These are phyloP conservation scores for Ataeniobius toweri DNA, from an alignment of 2,797 vertebrate genomes.

Conservation along the genomic window DNA sequence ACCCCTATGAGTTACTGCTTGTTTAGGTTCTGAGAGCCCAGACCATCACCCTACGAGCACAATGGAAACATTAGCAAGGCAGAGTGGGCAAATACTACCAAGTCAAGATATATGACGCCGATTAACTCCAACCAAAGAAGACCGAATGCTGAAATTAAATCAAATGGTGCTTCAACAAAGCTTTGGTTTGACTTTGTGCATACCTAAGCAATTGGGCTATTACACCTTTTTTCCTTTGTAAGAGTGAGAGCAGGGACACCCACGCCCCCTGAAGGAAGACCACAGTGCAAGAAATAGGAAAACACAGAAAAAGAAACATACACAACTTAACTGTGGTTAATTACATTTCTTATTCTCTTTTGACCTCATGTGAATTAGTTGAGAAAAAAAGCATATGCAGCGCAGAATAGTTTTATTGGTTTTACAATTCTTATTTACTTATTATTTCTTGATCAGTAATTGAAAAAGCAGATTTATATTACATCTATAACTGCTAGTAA, in stretches of 20 bases:
- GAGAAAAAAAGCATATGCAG: background rate
- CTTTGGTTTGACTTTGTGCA: background rate
- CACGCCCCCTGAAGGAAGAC: background rate
- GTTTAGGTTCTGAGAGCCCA: background rate
- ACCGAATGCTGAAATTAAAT: background rate
- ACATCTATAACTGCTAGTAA: background rate
- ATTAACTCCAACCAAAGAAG: background rate
- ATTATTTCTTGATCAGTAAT: background rate
- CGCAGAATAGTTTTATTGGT: background rate
- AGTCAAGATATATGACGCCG: background rate
- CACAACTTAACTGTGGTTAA: background rate
- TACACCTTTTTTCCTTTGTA: background rate
- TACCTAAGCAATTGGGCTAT: background rate
- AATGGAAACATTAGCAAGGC: too few relatives aligned
- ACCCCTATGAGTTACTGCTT: background rate
- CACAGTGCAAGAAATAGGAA: background rate
- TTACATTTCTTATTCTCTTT: background rate
- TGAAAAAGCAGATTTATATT: background rate
- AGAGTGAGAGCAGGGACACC: background rate
- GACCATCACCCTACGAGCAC: background rate
- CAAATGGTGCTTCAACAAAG: background rate
- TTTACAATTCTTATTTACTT: background rate
- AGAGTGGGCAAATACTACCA: background rate
- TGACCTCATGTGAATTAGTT: background rate
- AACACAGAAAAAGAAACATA: background rate